Percentiles rank a stretch among this genome's conserved stretches.
Evolutionary conservation across 2,113 vertebrate genomes (phyloP).

Genomic region (Crotalus viridis): DNA sequence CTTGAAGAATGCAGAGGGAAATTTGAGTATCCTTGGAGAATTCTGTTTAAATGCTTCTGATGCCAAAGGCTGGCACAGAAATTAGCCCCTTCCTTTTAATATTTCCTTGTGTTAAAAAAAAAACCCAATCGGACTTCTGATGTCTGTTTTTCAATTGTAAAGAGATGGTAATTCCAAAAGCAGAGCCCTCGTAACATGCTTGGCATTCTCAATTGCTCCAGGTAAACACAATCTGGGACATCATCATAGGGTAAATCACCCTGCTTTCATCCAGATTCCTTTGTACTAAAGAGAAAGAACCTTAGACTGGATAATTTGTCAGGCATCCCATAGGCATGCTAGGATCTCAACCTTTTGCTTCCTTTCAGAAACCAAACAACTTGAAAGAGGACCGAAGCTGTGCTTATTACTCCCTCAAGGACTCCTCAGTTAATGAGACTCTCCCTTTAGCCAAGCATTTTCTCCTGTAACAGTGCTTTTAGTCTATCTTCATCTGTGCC

Average conservation of each 20-base stretch:
- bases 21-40: conserved; percentile 1
- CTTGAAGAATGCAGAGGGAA: conserved; percentile 17
- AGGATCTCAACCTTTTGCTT: neutral
- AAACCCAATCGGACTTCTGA: neutral
- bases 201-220: neutral
- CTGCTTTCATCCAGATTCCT: neutral
- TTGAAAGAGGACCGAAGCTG: conserved; percentile 2
- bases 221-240: neutral
- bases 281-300: neutral
- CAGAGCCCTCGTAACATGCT: neutral
- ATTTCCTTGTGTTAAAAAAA: conserved; percentile 5
- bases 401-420: conserved; percentile 13
- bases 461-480: neutral
- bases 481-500: neutral
- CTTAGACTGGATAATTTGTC: neutral
- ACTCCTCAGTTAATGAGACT: conserved; percentile 1
- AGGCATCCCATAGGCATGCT: neutral
- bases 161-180: neutral
- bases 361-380: conserved; percentile 10
- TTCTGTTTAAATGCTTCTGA: conserved; percentile 5
- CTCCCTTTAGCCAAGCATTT: neutral
- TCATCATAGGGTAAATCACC: neutral
- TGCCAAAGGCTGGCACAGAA: conserved; percentile 1
- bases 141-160: neutral
- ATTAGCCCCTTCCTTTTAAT: conserved; percentile 4